phyloP scores from a whole-genome alignment of 2,888 invertebrate genomes.

The Gymnocheta viridis region DNA sequence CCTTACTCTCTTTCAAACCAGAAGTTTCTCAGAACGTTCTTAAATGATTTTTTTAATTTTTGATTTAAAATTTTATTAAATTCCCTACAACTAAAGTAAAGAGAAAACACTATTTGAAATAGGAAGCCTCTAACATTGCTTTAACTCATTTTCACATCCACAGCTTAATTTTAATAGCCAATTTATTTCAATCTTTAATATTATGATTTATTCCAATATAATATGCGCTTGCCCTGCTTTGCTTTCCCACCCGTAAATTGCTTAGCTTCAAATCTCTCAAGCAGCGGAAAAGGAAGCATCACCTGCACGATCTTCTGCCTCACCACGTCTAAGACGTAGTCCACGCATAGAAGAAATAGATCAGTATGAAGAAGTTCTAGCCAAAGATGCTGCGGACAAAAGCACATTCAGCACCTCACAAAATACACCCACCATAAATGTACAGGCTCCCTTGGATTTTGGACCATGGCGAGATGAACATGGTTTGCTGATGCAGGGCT shows the following conservation, averaged over 20 bases:
- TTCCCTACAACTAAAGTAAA: neutral
- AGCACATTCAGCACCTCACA: slow-evolving; percentile 48
- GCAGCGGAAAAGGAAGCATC: slow-evolving; percentile 73
- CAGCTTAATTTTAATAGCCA: neutral
- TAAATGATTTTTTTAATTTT: neutral
- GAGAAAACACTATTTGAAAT: neutral
- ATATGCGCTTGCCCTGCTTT: neutral
- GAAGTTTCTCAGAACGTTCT: neutral
- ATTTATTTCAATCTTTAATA: neutral
- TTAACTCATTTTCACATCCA: neutral
- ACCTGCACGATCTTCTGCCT: slow-evolving; percentile 67
- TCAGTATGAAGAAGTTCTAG: slow-evolving; percentile 77
- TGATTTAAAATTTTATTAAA: neutral
- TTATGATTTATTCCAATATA: neutral
- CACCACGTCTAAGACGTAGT: slow-evolving; percentile 78
- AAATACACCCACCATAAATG: slow-evolving; percentile 68
- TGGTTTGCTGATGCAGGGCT: slow-evolving; percentile 78
- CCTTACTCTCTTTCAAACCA: too few relatives aligned
- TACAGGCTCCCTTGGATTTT: slow-evolving; percentile 75
- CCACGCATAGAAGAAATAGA: slow-evolving; percentile 79
- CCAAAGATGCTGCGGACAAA: slow-evolving; percentile 3
- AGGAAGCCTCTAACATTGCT: neutral
- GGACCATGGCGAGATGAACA: slow-evolving; percentile 78
- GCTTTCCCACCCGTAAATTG: slow-evolving; percentile 57
- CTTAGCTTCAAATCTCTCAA: slow-evolving; percentile 76